Evolutionary conservation across 2,797 vertebrate genomes (phyloP).

Genomic region (Naso thynnoides): DNA sequence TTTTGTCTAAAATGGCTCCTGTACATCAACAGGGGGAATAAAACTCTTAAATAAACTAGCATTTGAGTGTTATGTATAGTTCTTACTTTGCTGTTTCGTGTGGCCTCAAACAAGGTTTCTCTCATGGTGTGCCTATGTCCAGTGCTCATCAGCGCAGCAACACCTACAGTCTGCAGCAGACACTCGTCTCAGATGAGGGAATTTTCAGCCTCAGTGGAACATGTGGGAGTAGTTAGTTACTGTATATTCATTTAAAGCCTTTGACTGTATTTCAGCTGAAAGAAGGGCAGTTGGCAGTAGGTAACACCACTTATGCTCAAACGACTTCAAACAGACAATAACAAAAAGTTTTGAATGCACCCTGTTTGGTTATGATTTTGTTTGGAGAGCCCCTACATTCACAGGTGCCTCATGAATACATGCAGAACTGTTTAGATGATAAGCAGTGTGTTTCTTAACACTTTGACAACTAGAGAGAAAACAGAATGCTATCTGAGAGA

Average conservation of each 20-base stretch:
- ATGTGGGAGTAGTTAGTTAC: slow-evolving; percentile 67
- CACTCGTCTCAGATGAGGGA: slow-evolving; percentile 62
- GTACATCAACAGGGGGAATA: slow-evolving; percentile 19
- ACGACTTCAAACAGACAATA: slow-evolving; percentile 42
- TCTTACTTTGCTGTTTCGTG: slow-evolving; percentile 35
- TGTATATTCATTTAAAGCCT: slow-evolving; percentile 69
- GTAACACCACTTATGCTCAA: slow-evolving; percentile 17
- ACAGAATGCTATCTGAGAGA: slow-evolving; percentile 11
- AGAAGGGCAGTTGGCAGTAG: slow-evolving; percentile 44
- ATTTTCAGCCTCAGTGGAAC: slow-evolving; percentile 66
- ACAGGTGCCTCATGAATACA: slow-evolving; percentile 4
- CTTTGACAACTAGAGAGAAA: slow-evolving; percentile 41
- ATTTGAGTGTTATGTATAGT: slow-evolving; percentile 53
- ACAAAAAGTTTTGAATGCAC: slow-evolving; percentile 47
- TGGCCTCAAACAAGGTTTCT: slow-evolving; percentile 41
- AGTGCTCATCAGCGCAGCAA: slow-evolving; percentile 32
- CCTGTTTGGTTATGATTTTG: slow-evolving; percentile 64
- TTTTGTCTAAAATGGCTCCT: slow-evolving; percentile 43
- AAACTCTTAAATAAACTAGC: slow-evolving; percentile 54
- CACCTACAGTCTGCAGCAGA: slow-evolving; percentile 51
- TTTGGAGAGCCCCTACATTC: slow-evolving; percentile 61
- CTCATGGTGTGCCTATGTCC: slow-evolving; percentile 53
- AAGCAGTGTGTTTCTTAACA: slow-evolving; percentile 31
- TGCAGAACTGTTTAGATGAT: background rate
- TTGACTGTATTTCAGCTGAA: slow-evolving; percentile 57